A percentile compares a stretch with the other conserved stretches of the same genome.
phyloP scores from a whole-genome alignment of 1,140 invertebrate species.

The Orchesella cincta region DNA sequence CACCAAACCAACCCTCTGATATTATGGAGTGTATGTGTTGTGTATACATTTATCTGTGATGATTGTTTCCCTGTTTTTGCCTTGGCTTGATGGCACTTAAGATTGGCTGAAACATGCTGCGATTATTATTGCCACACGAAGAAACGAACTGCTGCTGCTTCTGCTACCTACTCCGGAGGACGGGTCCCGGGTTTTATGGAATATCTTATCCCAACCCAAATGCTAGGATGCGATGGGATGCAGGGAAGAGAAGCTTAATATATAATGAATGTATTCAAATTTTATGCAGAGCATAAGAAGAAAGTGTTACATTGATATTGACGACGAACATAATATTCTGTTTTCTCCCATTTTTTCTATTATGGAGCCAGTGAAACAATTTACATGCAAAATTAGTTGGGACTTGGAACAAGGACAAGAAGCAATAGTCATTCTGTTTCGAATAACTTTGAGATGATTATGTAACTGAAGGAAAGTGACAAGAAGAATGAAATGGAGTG shows the following conservation, averaged over 20 bases:
- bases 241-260: too few species aligned
- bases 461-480: too few species aligned
- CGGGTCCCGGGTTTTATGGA: not conserved
- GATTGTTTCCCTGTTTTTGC: not conserved
- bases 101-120: slow-evolving; percentile 1
- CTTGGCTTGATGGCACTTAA: slow-evolving; percentile 1
- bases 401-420: too few species aligned
- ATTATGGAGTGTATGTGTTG: not conserved
- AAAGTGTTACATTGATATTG: not conserved
- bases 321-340: too few species aligned
- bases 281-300: not conserved
- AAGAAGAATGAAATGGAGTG: too few species aligned
- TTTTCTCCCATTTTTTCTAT: too few species aligned
- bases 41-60: not conserved
- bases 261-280: not conserved
- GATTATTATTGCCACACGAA: not conserved
- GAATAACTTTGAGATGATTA: too few species aligned
- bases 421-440: too few species aligned
- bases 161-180: not conserved
- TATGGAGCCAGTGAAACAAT: too few species aligned
- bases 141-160: not conserved
- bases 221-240: not conserved
- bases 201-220: not conserved
- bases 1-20: too few species aligned
- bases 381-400: too few species aligned